Evolutionary conservation across 2,797 vertebrate species (phyloP).

Genomic region (Orestias chungarensis): DNA sequence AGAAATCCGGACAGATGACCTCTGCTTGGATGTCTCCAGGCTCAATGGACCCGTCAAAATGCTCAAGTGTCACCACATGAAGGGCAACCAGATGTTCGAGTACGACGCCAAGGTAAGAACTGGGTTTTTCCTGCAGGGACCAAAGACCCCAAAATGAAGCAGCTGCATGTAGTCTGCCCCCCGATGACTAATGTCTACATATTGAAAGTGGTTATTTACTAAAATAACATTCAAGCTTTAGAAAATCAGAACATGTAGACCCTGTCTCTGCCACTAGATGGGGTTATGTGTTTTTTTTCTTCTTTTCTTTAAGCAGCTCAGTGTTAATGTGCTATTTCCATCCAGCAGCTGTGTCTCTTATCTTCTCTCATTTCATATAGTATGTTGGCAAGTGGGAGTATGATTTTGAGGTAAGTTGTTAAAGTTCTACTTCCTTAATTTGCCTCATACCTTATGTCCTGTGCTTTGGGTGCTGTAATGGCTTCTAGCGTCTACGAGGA

Average conservation of each 20-base stretch:
- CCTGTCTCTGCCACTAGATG: conserved; percentile 72
- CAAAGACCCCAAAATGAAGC: conserved; percentile 13
- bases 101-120: conserved; percentile 93
- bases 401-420: conserved; percentile 91
- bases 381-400: conserved; percentile 96
- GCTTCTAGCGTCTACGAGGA: conserved; percentile 30
- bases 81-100: conserved; percentile 98
- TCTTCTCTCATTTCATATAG: conserved; percentile 75
- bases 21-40: conserved; percentile 96
- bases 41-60: conserved; percentile 95
- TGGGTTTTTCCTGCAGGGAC: not conserved
- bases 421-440: conserved; percentile 13
- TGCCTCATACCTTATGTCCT: conserved; percentile 20
- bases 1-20: conserved; percentile 96
- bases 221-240: not conserved
- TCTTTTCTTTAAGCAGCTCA: conserved; percentile 11
- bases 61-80: conserved; percentile 99
- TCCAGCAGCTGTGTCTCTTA: conserved; percentile 49
- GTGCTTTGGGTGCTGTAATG: conserved; percentile 31
- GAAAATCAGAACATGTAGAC: not conserved
- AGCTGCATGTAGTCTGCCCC: not conserved
- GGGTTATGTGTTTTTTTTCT: conserved; percentile 54
- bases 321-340: conserved; percentile 28
- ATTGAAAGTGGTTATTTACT: not conserved
- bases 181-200: conserved; percentile 4